Evolutionary conservation across 2,888 invertebrate genomes (phyloP).

Genomic region (Dichetophora obliterata): DNA sequence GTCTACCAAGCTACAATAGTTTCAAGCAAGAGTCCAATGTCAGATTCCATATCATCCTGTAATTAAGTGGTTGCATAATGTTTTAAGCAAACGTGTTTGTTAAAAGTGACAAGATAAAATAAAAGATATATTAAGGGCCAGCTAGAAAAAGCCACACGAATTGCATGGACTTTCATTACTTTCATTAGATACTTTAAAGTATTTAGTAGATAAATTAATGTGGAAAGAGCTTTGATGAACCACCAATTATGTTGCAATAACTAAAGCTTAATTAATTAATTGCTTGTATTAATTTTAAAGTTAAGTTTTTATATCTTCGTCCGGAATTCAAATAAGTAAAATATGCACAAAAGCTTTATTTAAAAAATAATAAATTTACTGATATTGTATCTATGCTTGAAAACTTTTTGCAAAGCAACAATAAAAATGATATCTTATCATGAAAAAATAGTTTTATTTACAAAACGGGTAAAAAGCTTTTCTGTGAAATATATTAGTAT

Average conservation of each 20-base stretch:
- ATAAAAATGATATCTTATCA: background rate
- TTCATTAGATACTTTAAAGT: background rate
- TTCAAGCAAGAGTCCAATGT: constrained; percentile 77
- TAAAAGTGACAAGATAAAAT: constrained; percentile 6
- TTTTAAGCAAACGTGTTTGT: background rate
- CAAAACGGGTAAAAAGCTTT: too few species aligned
- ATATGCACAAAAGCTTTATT: too few species aligned
- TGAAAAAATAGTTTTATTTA: too few species aligned
- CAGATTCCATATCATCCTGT: constrained; percentile 78
- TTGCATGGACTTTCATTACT: too few species aligned
- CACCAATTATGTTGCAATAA: background rate
- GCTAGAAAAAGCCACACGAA: constrained; percentile 10
- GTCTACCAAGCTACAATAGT: constrained; percentile 74
- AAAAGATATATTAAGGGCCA: constrained; percentile 28
- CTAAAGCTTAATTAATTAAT: too few species aligned
- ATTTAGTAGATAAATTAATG: background rate
- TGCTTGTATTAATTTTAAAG: too few species aligned
- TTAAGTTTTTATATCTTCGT: too few species aligned
- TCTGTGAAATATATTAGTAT: too few species aligned
- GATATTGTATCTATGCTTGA: too few species aligned
- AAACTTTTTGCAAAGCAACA: too few species aligned
- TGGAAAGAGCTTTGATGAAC: background rate
- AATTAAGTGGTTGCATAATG: constrained; percentile 60
- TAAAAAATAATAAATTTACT: too few species aligned
- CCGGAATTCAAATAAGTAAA: background rate